phyloP scores from a whole-genome alignment of 1,140 invertebrate genomes.

The Drosophila nasuta region DNA sequence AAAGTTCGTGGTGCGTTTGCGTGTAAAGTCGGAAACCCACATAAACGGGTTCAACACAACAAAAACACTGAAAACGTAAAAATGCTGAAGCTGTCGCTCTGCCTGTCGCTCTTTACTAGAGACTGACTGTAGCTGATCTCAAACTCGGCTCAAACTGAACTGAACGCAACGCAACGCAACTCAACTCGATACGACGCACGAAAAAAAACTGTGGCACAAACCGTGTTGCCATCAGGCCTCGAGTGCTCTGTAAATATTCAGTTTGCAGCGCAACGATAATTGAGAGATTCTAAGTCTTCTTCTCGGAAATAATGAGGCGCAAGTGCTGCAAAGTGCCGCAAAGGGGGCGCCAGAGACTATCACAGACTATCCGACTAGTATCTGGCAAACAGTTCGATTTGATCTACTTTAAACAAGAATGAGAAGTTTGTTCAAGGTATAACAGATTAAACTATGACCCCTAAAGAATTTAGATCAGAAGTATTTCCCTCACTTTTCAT shows the following conservation, averaged over 20 bases:
- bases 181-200: too few relatives aligned
- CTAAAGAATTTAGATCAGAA: too few relatives aligned
- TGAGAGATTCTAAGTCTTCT: slow-evolving; percentile 59
- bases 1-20: slow-evolving; percentile 1
- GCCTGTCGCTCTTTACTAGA: background rate
- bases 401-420: too few relatives aligned
- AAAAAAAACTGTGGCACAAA: slow-evolving; percentile 12
- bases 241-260: slow-evolving; percentile 78
- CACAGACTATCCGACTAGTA: background rate
- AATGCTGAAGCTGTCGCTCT: slow-evolving; percentile 1
- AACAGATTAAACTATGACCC: too few relatives aligned
- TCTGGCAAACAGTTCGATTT: slow-evolving; percentile 14
- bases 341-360: slow-evolving; percentile 37
- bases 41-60: slow-evolving; percentile 39
- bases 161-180: too few relatives aligned
- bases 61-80: slow-evolving; percentile 3
- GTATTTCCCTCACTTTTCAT: too few relatives aligned
- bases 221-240: slow-evolving; percentile 67
- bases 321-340: slow-evolving; percentile 6
- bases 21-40: slow-evolving; percentile 27
- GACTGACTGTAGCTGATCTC: slow-evolving; percentile 9
- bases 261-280: slow-evolving; percentile 54
- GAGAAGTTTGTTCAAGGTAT: background rate
- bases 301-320: slow-evolving; percentile 39
- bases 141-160: slow-evolving; percentile 13